Conservation (phyloP, 2,888 invertebrate genomes). For the Drosophila austrosaltans region DNA sequence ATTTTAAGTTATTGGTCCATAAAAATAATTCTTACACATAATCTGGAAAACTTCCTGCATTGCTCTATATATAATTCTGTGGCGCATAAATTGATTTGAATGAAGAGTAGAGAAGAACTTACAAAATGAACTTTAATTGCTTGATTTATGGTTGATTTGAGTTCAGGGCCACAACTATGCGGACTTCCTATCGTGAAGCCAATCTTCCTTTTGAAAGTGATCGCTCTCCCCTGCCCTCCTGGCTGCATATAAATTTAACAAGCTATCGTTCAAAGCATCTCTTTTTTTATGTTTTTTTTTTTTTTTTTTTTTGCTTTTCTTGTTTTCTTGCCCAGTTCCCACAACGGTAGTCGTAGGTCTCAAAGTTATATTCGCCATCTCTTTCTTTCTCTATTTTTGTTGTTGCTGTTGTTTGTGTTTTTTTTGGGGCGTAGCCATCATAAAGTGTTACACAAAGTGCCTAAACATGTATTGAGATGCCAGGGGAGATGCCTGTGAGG, state of each 20-base stretch:
- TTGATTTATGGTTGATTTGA: slow-evolving; percentile 20
- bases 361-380: slow-evolving; percentile 14
- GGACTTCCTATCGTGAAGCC: slow-evolving; percentile 18
- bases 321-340: slow-evolving; percentile 45
- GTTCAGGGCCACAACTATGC: slow-evolving; percentile 19
- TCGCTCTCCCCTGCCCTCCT: slow-evolving; percentile 3
- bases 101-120: not conserved
- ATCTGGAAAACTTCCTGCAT: slow-evolving; percentile 2
- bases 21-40: not conserved
- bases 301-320: slow-evolving; percentile 2
- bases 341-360: slow-evolving; percentile 60
- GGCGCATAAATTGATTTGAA: slow-evolving; percentile 6
- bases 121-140: slow-evolving; percentile 11
- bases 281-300: not conserved
- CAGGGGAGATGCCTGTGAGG: slow-evolving; percentile 59
- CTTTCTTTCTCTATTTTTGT: not conserved
- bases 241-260: slow-evolving; percentile 16
- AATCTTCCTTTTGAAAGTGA: slow-evolving; percentile 22
- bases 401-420: slow-evolving; percentile 1
- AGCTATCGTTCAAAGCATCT: slow-evolving; percentile 21
- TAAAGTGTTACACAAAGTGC: slow-evolving; percentile 77
- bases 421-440: slow-evolving; percentile 66
- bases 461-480: slow-evolving; percentile 77
- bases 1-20: not conserved
- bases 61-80: slow-evolving; percentile 9